Base-by-base conservation (phyloP, 1,140 invertebrate genomes). In the Anastrepha ludens region DNA sequence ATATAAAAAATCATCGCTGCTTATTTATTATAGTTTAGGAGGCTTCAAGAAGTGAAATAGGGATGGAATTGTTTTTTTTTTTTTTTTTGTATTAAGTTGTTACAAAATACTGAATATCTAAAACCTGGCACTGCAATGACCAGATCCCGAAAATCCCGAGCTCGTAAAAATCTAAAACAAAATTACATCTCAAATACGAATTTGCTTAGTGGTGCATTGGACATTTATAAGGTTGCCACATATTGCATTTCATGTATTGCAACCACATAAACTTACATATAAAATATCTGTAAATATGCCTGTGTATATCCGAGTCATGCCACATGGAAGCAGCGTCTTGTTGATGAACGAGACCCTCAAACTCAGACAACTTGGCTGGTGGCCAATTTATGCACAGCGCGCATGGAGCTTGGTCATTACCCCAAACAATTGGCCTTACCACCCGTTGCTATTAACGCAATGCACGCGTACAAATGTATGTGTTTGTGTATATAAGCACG, bases 301-400 rank as follows among this genome's bases (percentile, higher is more conserved):
- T 9, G 9, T 55, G 0, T 7, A 7, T 55, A 5, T 55, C 50
- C 9, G 50, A 55, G 47, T 81, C 20, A 55, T 20, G 47, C n/a
- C 20, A 6, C 47, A 50, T 11, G n/a, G 74, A 20, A 9, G 47
- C 74, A 20, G 74, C n/a, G 41, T 81, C n/a, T 81, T 20, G 74
- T 9, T 81, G 47, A 81, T 81, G 74, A 81, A 81, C 74, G 74
- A 81, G 74, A 81, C 74, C 74, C 74, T 81, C 74, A 78, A 39
- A 78, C 70, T 55, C 70, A 78, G 70, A 78, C 70, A 55, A 81
- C 7, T 81, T 81, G 74, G 74, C 74, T 81, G 74, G 74, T 81
- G 74, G 74, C 74, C 74, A 81, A 81, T 81, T 81, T 81, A 50
- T 55, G 44, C 74, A 50, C 74, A 81, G n/a, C 74, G 47, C 44